phyloP scores from a whole-genome alignment of 92 coral and sea anemone genomes.

The Bergia puertoricense region DNA sequence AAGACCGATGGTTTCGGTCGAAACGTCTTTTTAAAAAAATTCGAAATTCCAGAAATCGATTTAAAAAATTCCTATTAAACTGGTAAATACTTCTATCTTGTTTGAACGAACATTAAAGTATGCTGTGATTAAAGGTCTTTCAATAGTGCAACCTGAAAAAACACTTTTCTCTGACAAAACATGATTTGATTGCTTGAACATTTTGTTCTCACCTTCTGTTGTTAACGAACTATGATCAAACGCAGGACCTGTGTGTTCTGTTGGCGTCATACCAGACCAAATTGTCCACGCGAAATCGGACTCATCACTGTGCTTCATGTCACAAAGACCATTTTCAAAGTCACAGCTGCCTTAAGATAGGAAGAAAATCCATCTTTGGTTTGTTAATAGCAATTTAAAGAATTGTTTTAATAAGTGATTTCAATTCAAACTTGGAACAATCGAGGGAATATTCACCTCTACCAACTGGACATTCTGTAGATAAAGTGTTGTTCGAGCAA shows the following conservation, averaged over 20 bases:
- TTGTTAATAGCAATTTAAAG: too few species aligned
- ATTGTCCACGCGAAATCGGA: constrained; percentile 62
- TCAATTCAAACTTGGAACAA: neutral
- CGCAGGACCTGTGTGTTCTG: constrained; percentile 80
- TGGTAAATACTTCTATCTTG: too few species aligned
- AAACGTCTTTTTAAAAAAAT: too few species aligned
- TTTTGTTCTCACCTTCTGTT: constrained; percentile 40
- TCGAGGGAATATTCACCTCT: neutral
- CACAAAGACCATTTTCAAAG: constrained; percentile 77
- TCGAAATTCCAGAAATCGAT: too few species aligned
- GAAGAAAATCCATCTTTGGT: neutral
- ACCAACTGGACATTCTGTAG: constrained; percentile 20
- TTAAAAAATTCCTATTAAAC: too few species aligned
- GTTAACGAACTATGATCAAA: constrained; percentile 73
- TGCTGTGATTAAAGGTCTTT: too few species aligned
- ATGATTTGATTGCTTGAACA: too few species aligned
- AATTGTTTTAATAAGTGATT: too few species aligned
- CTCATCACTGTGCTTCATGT: constrained; percentile 51
- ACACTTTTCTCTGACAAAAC: too few species aligned
- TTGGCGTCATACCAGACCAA: constrained; percentile 76
- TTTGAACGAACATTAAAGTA: too few species aligned
- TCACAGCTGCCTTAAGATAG: constrained; percentile 36
- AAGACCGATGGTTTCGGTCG: too few species aligned
- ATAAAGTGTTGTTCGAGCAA: constrained; percentile 16
- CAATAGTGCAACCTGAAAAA: too few species aligned